Evolutionary conservation across 2,113 vertebrate genomes (phyloP).

Genomic region (Dunckerocampus dactyliophorus): DNA sequence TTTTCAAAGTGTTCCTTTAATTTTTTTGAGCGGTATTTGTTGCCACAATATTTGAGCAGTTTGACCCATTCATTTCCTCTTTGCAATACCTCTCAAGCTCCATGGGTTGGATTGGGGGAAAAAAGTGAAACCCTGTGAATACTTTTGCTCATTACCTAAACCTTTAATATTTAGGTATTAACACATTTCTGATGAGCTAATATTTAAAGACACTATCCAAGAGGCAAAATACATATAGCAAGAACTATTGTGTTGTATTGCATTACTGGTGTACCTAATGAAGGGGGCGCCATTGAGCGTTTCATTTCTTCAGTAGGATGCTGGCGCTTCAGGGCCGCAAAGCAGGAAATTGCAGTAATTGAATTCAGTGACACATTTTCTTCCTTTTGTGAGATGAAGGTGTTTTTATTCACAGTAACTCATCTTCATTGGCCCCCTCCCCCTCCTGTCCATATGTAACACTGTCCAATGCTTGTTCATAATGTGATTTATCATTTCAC

Average conservation of each 20-base stretch:
- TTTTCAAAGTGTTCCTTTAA: too few relatives aligned
- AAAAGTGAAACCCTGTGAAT: too few relatives aligned
- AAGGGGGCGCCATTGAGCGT: not conserved
- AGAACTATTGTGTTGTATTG: not conserved
- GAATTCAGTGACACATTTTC: constrained; percentile 5
- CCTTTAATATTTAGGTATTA: not conserved
- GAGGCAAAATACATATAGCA: not conserved
- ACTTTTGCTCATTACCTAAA: too few relatives aligned
- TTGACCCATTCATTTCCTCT: too few relatives aligned
- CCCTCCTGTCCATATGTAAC: not conserved
- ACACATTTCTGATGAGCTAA: not conserved
- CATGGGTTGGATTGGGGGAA: too few relatives aligned
- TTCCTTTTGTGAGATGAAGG: not conserved
- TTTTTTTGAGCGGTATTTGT: too few relatives aligned
- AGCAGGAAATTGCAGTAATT: not conserved
- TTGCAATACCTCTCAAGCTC: too few relatives aligned
- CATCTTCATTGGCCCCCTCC: not conserved
- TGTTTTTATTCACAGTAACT: not conserved
- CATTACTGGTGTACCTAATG: not conserved
- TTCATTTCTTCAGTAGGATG: not conserved
- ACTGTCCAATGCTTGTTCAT: not conserved
- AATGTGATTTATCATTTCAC: not conserved
- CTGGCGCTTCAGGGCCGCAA: not conserved
- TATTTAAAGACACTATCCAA: not conserved
- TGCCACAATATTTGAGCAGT: too few relatives aligned